A percentile compares a stretch with the other conserved stretches of the same genome.
These are phyloP conservation scores for Megathymus violae DNA, from an alignment of 1,140 invertebrate genomes.

Conservation along the genomic window DNA sequence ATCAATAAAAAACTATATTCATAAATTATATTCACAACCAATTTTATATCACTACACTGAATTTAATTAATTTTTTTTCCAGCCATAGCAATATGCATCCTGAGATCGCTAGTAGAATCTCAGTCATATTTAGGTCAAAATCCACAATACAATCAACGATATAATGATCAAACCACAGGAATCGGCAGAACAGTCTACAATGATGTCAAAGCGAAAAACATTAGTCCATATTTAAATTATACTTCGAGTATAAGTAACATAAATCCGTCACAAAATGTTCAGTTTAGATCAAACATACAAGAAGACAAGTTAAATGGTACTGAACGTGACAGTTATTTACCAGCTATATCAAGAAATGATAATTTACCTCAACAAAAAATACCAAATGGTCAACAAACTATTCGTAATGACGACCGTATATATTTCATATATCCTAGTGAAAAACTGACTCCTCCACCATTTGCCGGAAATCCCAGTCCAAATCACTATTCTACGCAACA, in stretches of 20 bases:
- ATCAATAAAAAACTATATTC: too few species aligned
- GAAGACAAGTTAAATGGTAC: not conserved
- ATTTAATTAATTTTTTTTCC: too few species aligned
- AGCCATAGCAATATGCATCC: slow-evolving; percentile 4
- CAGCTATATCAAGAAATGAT: slow-evolving; percentile 5
- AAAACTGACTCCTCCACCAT: slow-evolving; percentile 1
- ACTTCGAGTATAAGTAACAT: not conserved
- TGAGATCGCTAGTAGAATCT: slow-evolving; percentile 1
- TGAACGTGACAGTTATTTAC: slow-evolving; percentile 14
- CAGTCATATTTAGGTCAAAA: not conserved
- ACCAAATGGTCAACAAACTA: not conserved
- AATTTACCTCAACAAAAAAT: not conserved
- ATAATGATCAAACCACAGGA: not conserved
- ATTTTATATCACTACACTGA: too few species aligned
- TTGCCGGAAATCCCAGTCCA: not conserved
- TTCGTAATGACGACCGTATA: not conserved
- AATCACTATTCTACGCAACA: slow-evolving; percentile 21
- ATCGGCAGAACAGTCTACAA: not conserved
- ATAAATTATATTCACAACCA: too few species aligned
- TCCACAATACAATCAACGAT: not conserved
- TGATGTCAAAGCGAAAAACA: not conserved
- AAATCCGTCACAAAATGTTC: not conserved
- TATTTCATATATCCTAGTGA: not conserved
- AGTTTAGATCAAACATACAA: not conserved
- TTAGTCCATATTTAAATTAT: not conserved